phyloP scores from a whole-genome alignment of 2,888 invertebrate species.

The Margaritifera margaritifera region DNA sequence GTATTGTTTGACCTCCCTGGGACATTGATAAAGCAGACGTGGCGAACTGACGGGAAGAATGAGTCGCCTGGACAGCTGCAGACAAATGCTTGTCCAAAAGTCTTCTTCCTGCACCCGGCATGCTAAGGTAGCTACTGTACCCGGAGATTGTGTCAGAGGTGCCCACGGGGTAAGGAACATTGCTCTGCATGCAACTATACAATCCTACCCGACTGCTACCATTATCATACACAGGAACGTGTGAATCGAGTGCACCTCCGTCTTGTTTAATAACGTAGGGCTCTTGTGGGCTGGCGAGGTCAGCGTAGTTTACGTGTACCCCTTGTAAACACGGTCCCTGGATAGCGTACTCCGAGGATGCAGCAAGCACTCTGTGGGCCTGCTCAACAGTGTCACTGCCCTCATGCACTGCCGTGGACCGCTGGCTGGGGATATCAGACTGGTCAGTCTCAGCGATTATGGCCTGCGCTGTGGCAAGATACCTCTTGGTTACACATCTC shows the following conservation, averaged over 20 bases:
- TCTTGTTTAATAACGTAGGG: neutral
- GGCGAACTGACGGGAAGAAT: slow-evolving; percentile 28
- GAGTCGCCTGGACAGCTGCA: slow-evolving; percentile 14
- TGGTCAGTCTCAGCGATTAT: no score
- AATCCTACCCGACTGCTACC: slow-evolving; percentile 24
- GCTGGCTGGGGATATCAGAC: no score
- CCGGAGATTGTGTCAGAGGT: slow-evolving; percentile 1
- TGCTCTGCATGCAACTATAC: slow-evolving; percentile 26
- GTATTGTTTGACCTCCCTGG: slow-evolving; percentile 23
- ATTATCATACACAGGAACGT: slow-evolving; percentile 19
- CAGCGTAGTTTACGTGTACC: slow-evolving; percentile 16
- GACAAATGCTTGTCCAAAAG: slow-evolving; percentile 28
- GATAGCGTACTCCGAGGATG: slow-evolving; percentile 19
- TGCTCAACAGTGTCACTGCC: neutral
- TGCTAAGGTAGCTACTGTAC: slow-evolving; percentile 23
- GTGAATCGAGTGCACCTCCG: slow-evolving; percentile 5
- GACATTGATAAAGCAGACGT: neutral
- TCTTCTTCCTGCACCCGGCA: slow-evolving; percentile 23
- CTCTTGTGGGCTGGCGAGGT: neutral
- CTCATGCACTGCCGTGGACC: no score
- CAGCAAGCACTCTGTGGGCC: slow-evolving; percentile 14
- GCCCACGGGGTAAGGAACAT: slow-evolving; percentile 15
- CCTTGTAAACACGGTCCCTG: slow-evolving; percentile 29
- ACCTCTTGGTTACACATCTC: no score
- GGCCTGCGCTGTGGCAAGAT: no score